phyloP scores from a whole-genome alignment of 2,888 invertebrate species.

The Eupithecia insigniata region DNA sequence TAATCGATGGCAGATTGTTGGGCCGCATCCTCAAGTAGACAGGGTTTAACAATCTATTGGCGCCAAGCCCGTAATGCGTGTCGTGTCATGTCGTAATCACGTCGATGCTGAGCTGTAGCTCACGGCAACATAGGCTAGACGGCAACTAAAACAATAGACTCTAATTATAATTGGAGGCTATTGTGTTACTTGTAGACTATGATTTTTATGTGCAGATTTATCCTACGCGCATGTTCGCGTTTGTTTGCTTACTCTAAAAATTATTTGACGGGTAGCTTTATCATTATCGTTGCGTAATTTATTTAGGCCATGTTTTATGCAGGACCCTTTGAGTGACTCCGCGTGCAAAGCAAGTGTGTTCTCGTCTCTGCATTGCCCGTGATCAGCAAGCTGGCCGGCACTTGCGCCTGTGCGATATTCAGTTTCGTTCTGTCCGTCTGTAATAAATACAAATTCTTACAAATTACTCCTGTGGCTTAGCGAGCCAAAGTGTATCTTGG shows the following conservation, averaged over 20 bases:
- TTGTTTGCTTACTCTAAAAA: neutral
- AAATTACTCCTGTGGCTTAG: neutral
- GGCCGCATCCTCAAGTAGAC: neutral
- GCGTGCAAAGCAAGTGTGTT: neutral
- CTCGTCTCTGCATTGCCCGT: neutral
- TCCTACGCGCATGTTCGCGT: neutral
- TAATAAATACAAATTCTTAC: neutral
- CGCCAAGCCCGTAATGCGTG: neutral
- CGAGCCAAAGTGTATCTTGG: neutral
- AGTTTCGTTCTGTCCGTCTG: neutral
- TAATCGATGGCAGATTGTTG: constrained; percentile 35
- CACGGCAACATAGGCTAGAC: neutral
- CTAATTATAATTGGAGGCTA: neutral
- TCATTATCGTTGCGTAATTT: too few relatives aligned
- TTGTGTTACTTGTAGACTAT: neutral
- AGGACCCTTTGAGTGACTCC: neutral
- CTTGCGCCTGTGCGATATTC: neutral
- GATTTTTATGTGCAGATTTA: neutral
- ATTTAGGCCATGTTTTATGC: neutral
- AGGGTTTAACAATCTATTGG: neutral
- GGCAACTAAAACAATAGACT: neutral
- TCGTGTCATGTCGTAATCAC: neutral
- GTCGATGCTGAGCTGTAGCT: neutral
- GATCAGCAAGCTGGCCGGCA: neutral
- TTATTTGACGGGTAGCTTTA: too few relatives aligned